Conservation (phyloP, 2,797 vertebrate species). For the Valencia hispanica region DNA sequence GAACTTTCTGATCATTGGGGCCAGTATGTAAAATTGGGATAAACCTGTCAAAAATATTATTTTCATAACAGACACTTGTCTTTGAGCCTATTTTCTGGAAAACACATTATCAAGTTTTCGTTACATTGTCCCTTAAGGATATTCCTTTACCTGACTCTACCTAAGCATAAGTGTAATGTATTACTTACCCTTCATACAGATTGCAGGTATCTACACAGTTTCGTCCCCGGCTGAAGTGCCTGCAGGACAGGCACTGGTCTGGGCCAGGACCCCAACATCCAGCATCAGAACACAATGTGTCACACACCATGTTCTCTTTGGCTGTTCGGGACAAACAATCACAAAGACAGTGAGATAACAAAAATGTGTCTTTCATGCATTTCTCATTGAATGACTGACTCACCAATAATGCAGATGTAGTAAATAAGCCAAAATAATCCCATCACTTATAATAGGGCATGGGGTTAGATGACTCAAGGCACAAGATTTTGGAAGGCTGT, state of each 20-base stretch:
- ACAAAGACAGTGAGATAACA: constrained; percentile 10
- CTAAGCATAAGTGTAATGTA: too few relatives aligned
- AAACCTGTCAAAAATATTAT: not conserved
- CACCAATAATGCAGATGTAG: not conserved
- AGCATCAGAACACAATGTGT: constrained; percentile 89
- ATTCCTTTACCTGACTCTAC: not conserved
- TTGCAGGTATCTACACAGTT: constrained; percentile 93
- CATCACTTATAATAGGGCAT: constrained; percentile 18
- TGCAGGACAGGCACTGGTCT: constrained; percentile 94
- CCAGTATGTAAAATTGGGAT: not conserved
- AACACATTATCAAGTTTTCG: not conserved
- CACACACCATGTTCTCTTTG: constrained; percentile 90
- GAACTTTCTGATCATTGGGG: not conserved
- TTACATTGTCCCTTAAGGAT: too few relatives aligned
- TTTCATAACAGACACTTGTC: not conserved
- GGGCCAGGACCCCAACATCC: constrained; percentile 96
- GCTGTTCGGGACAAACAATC: constrained; percentile 76
- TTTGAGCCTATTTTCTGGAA: not conserved
- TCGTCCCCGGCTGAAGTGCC: constrained; percentile 89
- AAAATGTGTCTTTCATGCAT: constrained; percentile 3
- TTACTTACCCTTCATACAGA: constrained; percentile 91
- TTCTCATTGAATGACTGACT: constrained; percentile 15
- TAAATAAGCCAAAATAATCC: constrained; percentile 24
- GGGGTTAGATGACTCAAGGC: constrained; percentile 11
- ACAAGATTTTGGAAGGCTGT: constrained; percentile 13